Base-by-base conservation (phyloP, 1,140 invertebrate genomes). In the Sitobion miscanthi region DNA sequence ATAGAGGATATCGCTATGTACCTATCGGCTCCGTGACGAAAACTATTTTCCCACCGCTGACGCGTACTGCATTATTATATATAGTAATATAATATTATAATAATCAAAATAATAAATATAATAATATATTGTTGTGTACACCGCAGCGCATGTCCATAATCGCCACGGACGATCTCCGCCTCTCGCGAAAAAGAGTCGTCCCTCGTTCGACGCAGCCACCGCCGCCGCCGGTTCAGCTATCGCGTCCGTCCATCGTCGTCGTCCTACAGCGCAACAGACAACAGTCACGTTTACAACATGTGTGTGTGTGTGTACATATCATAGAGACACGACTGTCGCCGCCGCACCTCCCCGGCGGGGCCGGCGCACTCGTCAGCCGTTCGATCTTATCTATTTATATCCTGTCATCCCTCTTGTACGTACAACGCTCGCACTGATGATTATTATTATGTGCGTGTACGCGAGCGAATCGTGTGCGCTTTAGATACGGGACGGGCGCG, bases 401-500 rank as follows among this genome's bases (percentile, higher is more conserved):
- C 86, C 86, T 88, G 86, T 88, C 86, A 88, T 88, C 86, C 86
- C 86, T 49, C 86, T 49, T 88, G 86, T 49, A 49, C 86, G 47
- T n/a, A 49, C 30, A 86, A 38, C 23, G 38, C 0, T 38, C 23
- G 82, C 38, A 11, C 21, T 23, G 83, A 86, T 86, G 38, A 25
- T 86, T 85, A 42, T 35, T 42, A 9, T 30, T 69, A 30, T 30
- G 25, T 69, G 25, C 25, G 17, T 69, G 30, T n/a, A n/a, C n/a
- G 14, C 42, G 38, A 23, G 21, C 82, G 83, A 45, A 54, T 86
- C 62, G 62, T n/a, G 52, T 54, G 52, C 52, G 52, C 52, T 54
- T 54, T 54, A 54, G 20, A 54, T 54, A 54, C 52, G 52, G 52
- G 52, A 54, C 52, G 49, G 49, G 11, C 49, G 49, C 49, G 49